Base-by-base conservation (phyloP, 2,797 vertebrate genomes). In the Megaceryle alcyon region DNA sequence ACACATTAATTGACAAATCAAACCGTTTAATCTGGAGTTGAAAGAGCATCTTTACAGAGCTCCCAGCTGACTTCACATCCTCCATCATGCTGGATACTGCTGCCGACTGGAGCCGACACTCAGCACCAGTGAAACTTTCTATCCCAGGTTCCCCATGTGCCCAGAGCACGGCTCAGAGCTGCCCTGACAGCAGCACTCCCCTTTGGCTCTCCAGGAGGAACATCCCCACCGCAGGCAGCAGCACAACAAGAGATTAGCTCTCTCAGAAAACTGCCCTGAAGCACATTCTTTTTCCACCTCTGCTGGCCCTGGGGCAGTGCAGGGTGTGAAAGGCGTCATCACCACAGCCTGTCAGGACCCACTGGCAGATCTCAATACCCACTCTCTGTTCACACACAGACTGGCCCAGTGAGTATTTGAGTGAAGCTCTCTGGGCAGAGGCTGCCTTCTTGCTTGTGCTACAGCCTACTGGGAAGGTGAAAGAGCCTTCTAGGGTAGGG, bases 31-130 rank as follows among this genome's bases (percentile, higher is more conserved):
- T 11, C 66, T 37, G 64, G 35, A 76, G 43, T 54, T 33, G 49
- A 41, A 65, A 26, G 7, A 59, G 53, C 57, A 83, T 61, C 65
- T 87, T 70, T 46, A 43, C 48, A 68, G n/a, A 92, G 46, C 72
- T 75, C 43, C 56, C 65, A 54, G 66, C 19, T 82, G 84, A 49
- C 65, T 66, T 82, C 11, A 3, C 23, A 23, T 15, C 64, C 71
- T 81, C 49, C 44, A 8, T 14, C 26, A 2, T 0, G 0, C 25
- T 31, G 21, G 46, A 59, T 0, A 0, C 75, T 35, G 28, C 17
- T 44, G 28, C 48, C 31, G 70, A 19, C 25, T 46, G 33, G 12
- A 66, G 44, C 37, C 72, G 43, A 3, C 48, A 7, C n/a, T 43
- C 8, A 2, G 37, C 71, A 73, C 43, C 75, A 25, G 0, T 6